Evolutionary conservation across 2,113 vertebrate species (phyloP).

Genomic region (Carassius auratus): DNA sequence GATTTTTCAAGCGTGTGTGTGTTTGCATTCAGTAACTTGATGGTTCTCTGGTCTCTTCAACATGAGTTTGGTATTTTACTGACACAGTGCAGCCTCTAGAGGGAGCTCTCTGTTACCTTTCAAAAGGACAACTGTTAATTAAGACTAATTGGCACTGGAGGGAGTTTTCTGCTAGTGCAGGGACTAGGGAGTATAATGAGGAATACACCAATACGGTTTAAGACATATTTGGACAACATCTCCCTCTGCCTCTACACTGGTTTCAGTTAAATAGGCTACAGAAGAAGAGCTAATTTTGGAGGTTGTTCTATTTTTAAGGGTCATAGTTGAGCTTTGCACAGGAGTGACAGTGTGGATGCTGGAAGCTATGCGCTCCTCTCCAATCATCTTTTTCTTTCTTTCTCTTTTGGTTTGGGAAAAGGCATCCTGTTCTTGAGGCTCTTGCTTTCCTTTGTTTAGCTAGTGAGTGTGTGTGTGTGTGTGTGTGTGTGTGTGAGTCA

Average conservation of each 20-base stretch:
- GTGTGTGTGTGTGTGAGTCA: slow-evolving; percentile 37
- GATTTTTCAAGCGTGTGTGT: not conserved
- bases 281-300: slow-evolving; percentile 51
- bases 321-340: slow-evolving; percentile 7
- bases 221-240: slow-evolving; percentile 54
- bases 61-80: slow-evolving; percentile 52
- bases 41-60: not conserved
- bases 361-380: slow-evolving; percentile 33
- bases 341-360: slow-evolving; percentile 42
- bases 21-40: not conserved
- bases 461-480: slow-evolving; percentile 23
- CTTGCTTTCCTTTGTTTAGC: slow-evolving; percentile 37
- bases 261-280: slow-evolving; percentile 55
- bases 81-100: slow-evolving; percentile 72
- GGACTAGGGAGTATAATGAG: slow-evolving; percentile 40
- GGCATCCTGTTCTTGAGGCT: slow-evolving; percentile 4
- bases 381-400: not conserved
- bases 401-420: not conserved
- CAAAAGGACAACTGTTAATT: slow-evolving; percentile 69
- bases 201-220: slow-evolving; percentile 24
- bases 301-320: slow-evolving; percentile 37
- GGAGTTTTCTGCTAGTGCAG: slow-evolving; percentile 51
- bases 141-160: slow-evolving; percentile 70
- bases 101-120: slow-evolving; percentile 76
- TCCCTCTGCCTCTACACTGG: slow-evolving; percentile 60